phyloP scores from a whole-genome alignment of 2,113 vertebrate genomes.

The Telmatochromis brachygnathus region DNA sequence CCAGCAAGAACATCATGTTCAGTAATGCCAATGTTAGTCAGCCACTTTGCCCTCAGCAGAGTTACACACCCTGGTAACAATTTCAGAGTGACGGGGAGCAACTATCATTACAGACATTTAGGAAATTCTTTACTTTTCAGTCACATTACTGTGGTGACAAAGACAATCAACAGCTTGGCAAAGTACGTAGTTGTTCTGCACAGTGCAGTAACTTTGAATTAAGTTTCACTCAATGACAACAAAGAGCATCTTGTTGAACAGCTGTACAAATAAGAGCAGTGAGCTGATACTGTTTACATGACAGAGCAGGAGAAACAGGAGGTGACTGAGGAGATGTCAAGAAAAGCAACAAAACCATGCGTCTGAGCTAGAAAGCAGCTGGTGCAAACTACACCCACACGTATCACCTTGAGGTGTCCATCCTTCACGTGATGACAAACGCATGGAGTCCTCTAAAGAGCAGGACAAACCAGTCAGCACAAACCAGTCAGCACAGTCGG shows the following conservation, averaged over 20 bases:
- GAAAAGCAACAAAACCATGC: constrained; percentile 43
- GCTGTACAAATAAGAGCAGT: not conserved
- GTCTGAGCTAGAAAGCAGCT: constrained; percentile 2
- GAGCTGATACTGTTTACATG: not conserved
- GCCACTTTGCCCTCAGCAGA: not conserved
- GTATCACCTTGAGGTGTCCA: constrained; percentile 51
- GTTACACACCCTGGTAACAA: not conserved
- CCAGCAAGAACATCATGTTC: not conserved
- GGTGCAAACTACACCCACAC: not conserved
- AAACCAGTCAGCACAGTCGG: not conserved
- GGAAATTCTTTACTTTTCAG: not conserved
- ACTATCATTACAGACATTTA: not conserved
- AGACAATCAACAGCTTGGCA: not conserved
- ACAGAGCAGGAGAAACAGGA: not conserved
- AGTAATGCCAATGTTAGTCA: not conserved
- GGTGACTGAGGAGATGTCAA: not conserved
- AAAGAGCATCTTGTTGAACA: not conserved
- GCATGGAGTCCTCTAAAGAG: constrained; percentile 66
- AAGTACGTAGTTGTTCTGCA: not conserved
- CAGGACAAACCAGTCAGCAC: constrained; percentile 18
- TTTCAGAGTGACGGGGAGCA: not conserved
- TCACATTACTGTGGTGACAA: fast-evolving
- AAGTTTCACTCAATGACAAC: not conserved
- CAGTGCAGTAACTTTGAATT: not conserved
- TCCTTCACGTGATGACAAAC: constrained; percentile 47